A percentile compares a stretch with the other conserved stretches of the same genome.
These are phyloP conservation scores for Peromyscus melanophrys DNA, from an alignment of 2,797 vertebrate species.

Conservation along the genomic window DNA sequence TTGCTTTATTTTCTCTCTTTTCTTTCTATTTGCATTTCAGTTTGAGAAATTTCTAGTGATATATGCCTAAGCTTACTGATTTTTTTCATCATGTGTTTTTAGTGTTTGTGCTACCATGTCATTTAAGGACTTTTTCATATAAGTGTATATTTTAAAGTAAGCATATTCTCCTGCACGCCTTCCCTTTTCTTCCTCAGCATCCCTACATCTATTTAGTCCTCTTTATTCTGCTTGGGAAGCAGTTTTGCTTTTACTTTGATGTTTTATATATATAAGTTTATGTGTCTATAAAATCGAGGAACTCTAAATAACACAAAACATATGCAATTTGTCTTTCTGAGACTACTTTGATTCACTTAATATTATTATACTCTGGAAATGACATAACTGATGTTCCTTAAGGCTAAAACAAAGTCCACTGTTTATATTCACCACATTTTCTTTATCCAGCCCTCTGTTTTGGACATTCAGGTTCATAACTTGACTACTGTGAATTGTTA, in stretches of 20 bases:
- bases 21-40: background rate
- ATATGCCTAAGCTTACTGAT: background rate
- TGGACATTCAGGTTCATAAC: background rate
- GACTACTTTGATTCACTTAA: background rate
- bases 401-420: background rate
- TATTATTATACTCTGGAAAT: background rate
- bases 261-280: background rate
- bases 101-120: background rate
- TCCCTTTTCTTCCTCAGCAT: background rate
- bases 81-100: background rate
- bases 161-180: background rate
- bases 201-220: background rate
- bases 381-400: background rate
- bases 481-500: background rate
- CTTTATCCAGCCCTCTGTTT: background rate
- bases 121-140: background rate
- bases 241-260: background rate
- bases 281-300: background rate
- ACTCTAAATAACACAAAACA: background rate
- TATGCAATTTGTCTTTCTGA: background rate
- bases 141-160: background rate
- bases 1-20: background rate
- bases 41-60: background rate
- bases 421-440: background rate
- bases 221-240: background rate